Evolutionary conservation across 2,797 vertebrate species (phyloP).

Genomic region (Oophaga sylvatica): DNA sequence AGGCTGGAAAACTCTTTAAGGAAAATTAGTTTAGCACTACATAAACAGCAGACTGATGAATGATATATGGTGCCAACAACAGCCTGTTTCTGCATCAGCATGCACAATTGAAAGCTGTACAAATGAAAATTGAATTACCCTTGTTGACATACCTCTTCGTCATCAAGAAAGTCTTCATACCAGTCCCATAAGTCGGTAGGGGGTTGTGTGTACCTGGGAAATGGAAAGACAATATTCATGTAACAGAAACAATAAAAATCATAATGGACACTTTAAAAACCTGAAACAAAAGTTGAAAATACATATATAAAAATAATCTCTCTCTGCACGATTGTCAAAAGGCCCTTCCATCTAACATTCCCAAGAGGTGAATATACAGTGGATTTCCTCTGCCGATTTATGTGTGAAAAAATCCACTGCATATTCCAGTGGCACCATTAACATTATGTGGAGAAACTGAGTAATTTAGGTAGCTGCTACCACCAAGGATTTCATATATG

Average conservation of each 20-base stretch:
- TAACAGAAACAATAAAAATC: neutral
- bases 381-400: no score
- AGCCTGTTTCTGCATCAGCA: neutral
- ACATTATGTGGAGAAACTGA: no score
- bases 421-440: no score
- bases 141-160: slow-evolving; percentile 99
- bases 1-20: no score
- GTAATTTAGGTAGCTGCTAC: no score
- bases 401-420: no score
- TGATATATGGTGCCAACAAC: neutral
- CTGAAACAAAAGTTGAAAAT: neutral
- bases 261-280: neutral
- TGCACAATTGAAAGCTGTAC: slow-evolving; percentile 26
- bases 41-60: neutral
- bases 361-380: no score
- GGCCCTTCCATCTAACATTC: no score
- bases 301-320: no score
- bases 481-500: no score
- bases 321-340: neutral
- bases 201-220: slow-evolving; percentile 93
- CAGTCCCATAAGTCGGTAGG: slow-evolving; percentile 96
- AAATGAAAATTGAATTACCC: slow-evolving; percentile 85
- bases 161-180: slow-evolving; percentile 99
- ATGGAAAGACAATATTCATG: neutral
- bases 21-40: neutral